Percentiles rank a stretch among this genome's conserved stretches.
These are phyloP conservation scores for Phthorimaea operculella DNA, from an alignment of 1,140 invertebrate species.

Conservation along the genomic window DNA sequence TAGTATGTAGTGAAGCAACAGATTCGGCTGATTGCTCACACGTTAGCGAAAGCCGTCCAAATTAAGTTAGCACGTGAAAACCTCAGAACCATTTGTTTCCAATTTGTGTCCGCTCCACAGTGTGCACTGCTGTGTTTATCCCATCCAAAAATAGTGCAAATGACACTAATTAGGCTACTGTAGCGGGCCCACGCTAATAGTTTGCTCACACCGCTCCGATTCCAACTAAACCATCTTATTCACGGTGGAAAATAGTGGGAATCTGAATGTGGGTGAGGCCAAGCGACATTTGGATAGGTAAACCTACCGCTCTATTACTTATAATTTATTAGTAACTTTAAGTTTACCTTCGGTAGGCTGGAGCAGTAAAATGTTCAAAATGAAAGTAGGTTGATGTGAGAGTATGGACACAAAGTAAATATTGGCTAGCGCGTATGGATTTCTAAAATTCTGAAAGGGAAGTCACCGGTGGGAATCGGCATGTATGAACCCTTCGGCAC, in stretches of 20 bases:
- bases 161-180: constrained; percentile 56
- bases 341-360: too few species aligned
- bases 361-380: too few species aligned
- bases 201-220: constrained; percentile 46
- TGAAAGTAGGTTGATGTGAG: too few species aligned
- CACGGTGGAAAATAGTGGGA: constrained; percentile 2
- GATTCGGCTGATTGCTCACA: constrained; percentile 44
- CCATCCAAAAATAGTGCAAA: constrained; percentile 60
- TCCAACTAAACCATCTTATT: constrained; percentile 27
- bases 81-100: constrained; percentile 53
- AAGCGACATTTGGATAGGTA: background rate
- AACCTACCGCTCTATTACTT: too few species aligned
- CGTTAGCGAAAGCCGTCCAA: constrained; percentile 62
- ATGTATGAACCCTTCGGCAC: too few species aligned
- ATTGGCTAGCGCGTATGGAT: too few species aligned
- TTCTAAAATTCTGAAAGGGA: too few species aligned
- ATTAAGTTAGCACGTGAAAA: constrained; percentile 58
- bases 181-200: constrained; percentile 50
- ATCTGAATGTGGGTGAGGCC: background rate
- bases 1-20: constrained; percentile 16
- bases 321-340: too few species aligned
- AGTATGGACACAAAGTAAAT: too few species aligned
- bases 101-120: constrained; percentile 55
- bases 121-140: constrained; percentile 59
- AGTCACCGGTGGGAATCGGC: too few species aligned